Evolutionary conservation across 2,888 invertebrate species (phyloP).

Genomic region (Nudaria mundana): DNA sequence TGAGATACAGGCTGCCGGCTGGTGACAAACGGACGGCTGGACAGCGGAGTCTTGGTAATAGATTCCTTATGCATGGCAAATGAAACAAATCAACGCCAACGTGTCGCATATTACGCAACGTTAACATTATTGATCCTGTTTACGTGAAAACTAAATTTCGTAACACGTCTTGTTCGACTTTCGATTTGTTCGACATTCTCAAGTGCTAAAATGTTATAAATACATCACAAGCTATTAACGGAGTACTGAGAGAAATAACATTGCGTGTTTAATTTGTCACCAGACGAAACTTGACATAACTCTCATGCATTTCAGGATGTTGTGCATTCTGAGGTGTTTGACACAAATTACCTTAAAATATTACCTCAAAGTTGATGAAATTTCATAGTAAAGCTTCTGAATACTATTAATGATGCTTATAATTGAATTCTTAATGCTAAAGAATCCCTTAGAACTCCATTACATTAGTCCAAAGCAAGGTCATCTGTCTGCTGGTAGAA

Average conservation of each 20-base stretch:
- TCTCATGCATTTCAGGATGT: neutral
- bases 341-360: neutral
- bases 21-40: too few species aligned
- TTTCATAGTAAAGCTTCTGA: too few species aligned
- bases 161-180: constrained; percentile 15
- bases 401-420: too few species aligned
- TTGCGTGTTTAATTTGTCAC: constrained; percentile 12
- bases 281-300: constrained; percentile 5
- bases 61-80: constrained; percentile 22
- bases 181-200: constrained; percentile 11
- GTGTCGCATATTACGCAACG: constrained; percentile 19
- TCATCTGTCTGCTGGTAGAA: too few species aligned
- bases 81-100: constrained; percentile 35
- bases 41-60: too few species aligned
- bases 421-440: too few species aligned
- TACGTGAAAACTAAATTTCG: constrained; percentile 21
- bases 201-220: constrained; percentile 12
- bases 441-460: neutral
- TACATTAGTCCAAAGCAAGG: too few species aligned
- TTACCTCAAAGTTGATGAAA: too few species aligned
- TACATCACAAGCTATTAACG: constrained; percentile 17
- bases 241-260: constrained; percentile 21
- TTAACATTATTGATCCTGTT: constrained; percentile 28
- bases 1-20: too few species aligned
- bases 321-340: too few species aligned